These are phyloP conservation scores for Ibidorhyncha struthersii DNA, from an alignment of 2,113 vertebrate genomes.

Conservation along the genomic window DNA sequence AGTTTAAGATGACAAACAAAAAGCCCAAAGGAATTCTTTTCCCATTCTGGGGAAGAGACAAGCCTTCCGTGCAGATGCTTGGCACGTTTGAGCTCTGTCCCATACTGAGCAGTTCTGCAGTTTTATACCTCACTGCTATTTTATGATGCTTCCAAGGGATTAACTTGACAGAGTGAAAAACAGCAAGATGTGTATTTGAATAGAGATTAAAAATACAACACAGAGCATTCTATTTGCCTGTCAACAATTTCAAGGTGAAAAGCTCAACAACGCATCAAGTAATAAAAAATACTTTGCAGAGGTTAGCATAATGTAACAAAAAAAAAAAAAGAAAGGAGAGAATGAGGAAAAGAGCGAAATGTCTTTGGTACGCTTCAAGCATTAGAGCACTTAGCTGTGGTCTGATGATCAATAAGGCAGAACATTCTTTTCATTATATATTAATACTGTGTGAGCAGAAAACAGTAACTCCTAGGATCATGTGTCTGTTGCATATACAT, in stretches of 20 bases:
- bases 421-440: constrained; percentile 28
- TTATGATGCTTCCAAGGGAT: constrained; percentile 47
- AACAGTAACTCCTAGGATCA: neutral
- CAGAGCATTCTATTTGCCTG: constrained; percentile 31
- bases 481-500: neutral
- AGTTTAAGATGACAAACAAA: neutral
- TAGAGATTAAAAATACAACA: constrained; percentile 66
- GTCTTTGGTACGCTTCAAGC: neutral
- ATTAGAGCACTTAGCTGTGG: neutral
- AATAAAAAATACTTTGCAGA: constrained; percentile 30
- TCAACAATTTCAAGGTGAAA: constrained; percentile 71
- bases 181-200: constrained; percentile 52
- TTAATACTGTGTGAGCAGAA: constrained; percentile 22
- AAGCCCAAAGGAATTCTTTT: neutral
- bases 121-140: neutral
- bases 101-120: neutral
- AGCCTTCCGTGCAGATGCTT: neutral
- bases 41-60: neutral
- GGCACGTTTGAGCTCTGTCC: neutral
- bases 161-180: constrained; percentile 43
- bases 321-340: neutral
- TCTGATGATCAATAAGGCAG: constrained; percentile 63
- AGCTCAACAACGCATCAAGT: neutral
- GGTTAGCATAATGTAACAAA: constrained; percentile 49
- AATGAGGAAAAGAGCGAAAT: neutral